A percentile compares a stretch with the other conserved stretches of the same genome.
phyloP scores from a whole-genome alignment of 2,797 vertebrate species.

The Bryconaethiops microstoma region DNA sequence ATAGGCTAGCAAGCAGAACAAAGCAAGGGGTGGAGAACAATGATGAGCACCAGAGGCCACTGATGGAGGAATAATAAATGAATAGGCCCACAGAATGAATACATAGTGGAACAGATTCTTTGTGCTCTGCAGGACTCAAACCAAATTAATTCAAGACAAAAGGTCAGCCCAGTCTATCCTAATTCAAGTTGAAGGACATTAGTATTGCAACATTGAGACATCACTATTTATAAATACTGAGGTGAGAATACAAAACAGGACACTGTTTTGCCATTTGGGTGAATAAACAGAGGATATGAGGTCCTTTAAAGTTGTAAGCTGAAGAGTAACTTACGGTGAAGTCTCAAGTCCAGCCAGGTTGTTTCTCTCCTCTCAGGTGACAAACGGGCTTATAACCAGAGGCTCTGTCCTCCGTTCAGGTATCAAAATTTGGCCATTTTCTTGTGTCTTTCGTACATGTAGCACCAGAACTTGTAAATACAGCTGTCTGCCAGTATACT shows the following conservation, averaged over 20 bases:
- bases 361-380: conserved; percentile 19
- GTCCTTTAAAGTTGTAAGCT: no score
- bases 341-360: conserved; percentile 4
- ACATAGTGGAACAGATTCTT: neutral
- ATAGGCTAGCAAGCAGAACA: neutral
- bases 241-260: no score
- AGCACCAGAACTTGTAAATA: neutral
- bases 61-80: neutral
- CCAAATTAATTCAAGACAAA: neutral
- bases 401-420: neutral
- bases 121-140: neutral
- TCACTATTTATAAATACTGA: no score
- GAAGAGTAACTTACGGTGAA: conserved; percentile 23
- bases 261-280: neutral
- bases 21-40: conserved; percentile 15
- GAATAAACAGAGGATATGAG: neutral
- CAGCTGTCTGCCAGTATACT: neutral
- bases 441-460: neutral
- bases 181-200: conserved; percentile 18
- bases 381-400: neutral
- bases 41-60: neutral
- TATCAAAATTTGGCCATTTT: neutral
- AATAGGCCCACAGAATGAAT: conserved; percentile 5
- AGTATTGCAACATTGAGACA: neutral
- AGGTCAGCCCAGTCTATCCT: no score